Base-by-base conservation (phyloP, 2,888 invertebrate genomes). In the Schizotus pectinicornis region DNA sequence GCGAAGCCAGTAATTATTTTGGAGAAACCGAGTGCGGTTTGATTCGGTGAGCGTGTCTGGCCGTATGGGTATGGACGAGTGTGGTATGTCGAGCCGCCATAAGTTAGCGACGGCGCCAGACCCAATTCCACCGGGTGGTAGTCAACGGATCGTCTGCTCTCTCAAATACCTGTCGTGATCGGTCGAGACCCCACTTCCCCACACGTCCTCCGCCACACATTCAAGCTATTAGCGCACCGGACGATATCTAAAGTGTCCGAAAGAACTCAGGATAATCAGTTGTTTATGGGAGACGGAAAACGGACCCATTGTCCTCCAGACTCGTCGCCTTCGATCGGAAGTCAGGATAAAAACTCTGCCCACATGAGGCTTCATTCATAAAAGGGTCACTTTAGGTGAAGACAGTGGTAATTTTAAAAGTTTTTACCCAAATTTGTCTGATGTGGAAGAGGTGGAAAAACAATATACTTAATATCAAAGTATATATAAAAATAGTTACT, bases 61-160 rank as follows among this genome's bases (percentile, higher is more conserved):
- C 56, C 55, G 2, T 22, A 22, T 22, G n/a, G n/a, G n/a, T n/a
- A n/a, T n/a, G n/a, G n/a, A n/a, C n/a, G n/a, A n/a, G n/a, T n/a
- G n/a, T n/a, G 56, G 63, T 65, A 64, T 66, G 22, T 22, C 33
- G 68, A 56, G 59, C 64, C 61, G 68, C 64, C 72, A 65, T 67
- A 64, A 72, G 74, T 74, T 74, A 75, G 74, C 68, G 59, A 62
- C 70, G 74, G 73, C 75, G 75, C 74, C 75, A 74, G 65, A 65
- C 64, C 73, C 69, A 72, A 74, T 74, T 74, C 71, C 70, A 64
- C 66, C 66, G 70, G 72, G 73, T 74, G 74, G 71, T 68, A 67
- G 71, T 59, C 42, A 74, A 57, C 8, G 72, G 74, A 65, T 75
- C 73, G 46, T 74, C 72, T 8, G 75, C 51, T 52, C 47, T 52